A percentile compares a stretch with the other conserved stretches of the same genome.
These are phyloP conservation scores for Actinopyga echinites DNA, from an alignment of 53 echinoderm and acorn worm species.

Conservation along the genomic window DNA sequence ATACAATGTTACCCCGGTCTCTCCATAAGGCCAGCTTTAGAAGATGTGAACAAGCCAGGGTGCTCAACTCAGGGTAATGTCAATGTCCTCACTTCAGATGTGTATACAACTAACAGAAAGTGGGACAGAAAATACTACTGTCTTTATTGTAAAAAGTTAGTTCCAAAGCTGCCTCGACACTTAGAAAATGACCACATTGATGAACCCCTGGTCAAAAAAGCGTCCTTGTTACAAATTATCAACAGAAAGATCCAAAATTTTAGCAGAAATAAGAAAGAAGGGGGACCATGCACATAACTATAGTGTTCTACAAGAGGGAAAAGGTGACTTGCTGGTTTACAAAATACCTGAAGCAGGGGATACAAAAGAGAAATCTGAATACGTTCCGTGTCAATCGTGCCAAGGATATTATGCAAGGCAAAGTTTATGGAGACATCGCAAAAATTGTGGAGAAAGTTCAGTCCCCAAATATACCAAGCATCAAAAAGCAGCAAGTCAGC, in stretches of 20 bases:
- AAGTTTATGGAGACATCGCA: conserved; percentile 56
- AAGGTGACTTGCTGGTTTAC: conserved; percentile 53
- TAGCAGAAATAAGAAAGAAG: neutral
- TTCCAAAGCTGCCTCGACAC: conserved; percentile 65
- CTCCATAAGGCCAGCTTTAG: too few species aligned
- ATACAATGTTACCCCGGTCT: too few species aligned
- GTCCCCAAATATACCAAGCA: neutral
- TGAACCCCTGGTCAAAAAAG: conserved; percentile 35
- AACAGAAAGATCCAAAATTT: too few species aligned
- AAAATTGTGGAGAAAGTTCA: neutral
- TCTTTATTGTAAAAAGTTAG: conserved; percentile 56
- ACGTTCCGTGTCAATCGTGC: conserved; percentile 55
- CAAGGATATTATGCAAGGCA: conserved; percentile 45
- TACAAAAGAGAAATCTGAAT: conserved; percentile 24
- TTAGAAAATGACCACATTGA: conserved; percentile 52
- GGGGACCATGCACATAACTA: conserved; percentile 68
- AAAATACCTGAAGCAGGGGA: conserved; percentile 48
- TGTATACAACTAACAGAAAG: neutral
- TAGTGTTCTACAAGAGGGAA: conserved; percentile 46
- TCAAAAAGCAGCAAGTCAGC: neutral
- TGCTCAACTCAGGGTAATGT: too few species aligned
- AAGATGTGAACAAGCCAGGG: too few species aligned
- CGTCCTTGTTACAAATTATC: neutral
- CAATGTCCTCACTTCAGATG: neutral
- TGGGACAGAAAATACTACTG: conserved; percentile 73